These are phyloP conservation scores for Melanerpes aurifrons DNA, from an alignment of 2,113 vertebrate species.

Conservation along the genomic window DNA sequence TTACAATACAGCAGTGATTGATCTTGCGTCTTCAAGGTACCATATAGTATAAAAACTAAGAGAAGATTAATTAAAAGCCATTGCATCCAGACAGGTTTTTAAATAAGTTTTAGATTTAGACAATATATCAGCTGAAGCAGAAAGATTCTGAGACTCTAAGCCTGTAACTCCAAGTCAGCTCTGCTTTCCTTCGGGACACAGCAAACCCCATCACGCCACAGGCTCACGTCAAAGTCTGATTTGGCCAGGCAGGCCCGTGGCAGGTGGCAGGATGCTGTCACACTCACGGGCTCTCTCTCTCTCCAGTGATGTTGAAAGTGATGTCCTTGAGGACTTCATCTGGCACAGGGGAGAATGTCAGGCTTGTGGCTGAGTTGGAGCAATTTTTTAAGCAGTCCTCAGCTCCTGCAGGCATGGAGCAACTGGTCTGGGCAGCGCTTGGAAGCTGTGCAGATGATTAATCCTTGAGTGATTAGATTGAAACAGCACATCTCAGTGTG, in stretches of 20 bases:
- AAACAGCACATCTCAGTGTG: neutral
- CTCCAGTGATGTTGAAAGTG: neutral
- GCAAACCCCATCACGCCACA: conserved; percentile 32
- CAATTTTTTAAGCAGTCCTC: neutral
- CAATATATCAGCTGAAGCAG: conserved; percentile 85
- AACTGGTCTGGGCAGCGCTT: neutral
- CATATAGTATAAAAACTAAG: conserved; percentile 86
- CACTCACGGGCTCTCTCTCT: neutral
- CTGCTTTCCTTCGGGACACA: conserved; percentile 56
- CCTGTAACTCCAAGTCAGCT: conserved; percentile 66
- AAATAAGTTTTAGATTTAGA: conserved; percentile 89
- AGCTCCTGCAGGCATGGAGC: neutral
- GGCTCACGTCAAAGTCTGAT: neutral
- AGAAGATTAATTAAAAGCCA: conserved; percentile 88
- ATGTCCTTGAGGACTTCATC: neutral
- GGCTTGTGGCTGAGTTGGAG: neutral
- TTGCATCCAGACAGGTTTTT: conserved; percentile 84
- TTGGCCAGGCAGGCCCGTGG: neutral
- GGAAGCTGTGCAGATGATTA: neutral
- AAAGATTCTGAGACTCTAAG: conserved; percentile 70
- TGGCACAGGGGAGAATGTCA: neutral
- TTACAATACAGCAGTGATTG: conserved; percentile 85
- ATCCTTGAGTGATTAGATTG: neutral
- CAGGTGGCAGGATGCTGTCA: conserved; percentile 26
- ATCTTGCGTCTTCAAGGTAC: conserved; percentile 86